Percentiles rank a stretch among this genome's conserved stretches.
phyloP scores from a whole-genome alignment of 1,140 invertebrate species.

The Goniozus legneri region DNA sequence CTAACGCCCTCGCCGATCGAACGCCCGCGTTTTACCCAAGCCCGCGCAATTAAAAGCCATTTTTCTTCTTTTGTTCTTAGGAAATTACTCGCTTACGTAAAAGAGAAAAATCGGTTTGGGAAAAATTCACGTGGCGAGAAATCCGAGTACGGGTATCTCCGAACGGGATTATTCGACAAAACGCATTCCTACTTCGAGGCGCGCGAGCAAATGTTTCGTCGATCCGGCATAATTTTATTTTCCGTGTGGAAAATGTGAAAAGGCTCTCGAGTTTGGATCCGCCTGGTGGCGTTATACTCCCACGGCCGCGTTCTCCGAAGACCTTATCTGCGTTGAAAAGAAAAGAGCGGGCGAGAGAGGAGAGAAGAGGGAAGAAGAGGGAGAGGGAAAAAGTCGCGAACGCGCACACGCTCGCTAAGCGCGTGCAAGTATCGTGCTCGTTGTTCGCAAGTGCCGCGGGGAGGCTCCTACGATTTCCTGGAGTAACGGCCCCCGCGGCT shows the following conservation, averaged over 20 bases:
- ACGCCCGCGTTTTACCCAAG: too few species aligned
- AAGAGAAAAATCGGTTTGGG: too few species aligned
- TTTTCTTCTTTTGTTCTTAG: too few species aligned
- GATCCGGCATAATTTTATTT: slow-evolving; percentile 15
- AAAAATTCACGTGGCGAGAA: too few species aligned
- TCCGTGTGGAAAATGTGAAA: slow-evolving; percentile 24
- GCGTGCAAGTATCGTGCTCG: neutral
- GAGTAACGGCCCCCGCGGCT: slow-evolving; percentile 31
- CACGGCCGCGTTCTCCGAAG: too few species aligned
- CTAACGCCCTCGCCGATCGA: too few species aligned
- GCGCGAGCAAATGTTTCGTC: slow-evolving; percentile 17
- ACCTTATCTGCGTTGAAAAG: neutral
- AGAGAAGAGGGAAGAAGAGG: neutral
- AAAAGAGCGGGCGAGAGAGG: neutral
- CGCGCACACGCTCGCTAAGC: neutral
- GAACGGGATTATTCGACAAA: slow-evolving; percentile 12
- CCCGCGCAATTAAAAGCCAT: too few species aligned
- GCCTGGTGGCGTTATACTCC: too few species aligned
- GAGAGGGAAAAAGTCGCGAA: neutral
- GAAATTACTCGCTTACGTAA: too few species aligned
- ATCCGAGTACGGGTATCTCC: too few species aligned
- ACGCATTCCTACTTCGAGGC: neutral
- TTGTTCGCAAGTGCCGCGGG: neutral
- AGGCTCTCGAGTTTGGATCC: slow-evolving; percentile 27
- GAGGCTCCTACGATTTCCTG: too few species aligned